Base-by-base conservation (phyloP, 2,888 invertebrate species). In the Sinopyrophorus schimmeli region DNA sequence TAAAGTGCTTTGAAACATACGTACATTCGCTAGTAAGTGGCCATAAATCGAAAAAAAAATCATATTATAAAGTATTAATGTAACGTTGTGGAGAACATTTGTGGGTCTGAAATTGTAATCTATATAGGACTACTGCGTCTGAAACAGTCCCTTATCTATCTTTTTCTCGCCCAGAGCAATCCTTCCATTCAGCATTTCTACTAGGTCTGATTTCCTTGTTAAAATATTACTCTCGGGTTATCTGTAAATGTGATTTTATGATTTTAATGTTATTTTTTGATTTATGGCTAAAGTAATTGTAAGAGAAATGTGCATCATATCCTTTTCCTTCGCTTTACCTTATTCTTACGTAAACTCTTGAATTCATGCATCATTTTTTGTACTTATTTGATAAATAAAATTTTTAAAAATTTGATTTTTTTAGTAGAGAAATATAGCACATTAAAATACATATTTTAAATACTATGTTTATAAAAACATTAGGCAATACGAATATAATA, bases 171-270 rank as follows among this genome's bases (percentile, higher is more conserved):
- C 49, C 46, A 43, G 47, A 47, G 54, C 54, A 40, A 47, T 53
- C 49, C 50, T 35, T 47, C 47, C 41, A 53, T 49, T 57, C 54
- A 57, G 54, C 53, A 39, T 54, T 53, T 57, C 46, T 54, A 23
- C 32, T 10, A 35, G 32, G 28, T 32, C 11, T 28, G 34, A 47
- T 40, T 48, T 44, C 38, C 41, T 47, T 39, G 55, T 52, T 60
- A 53, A 58, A 57, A 56, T 59, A 58, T 57, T 47, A 47, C 59
- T 51, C 11, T 40, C 35, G 48, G 55, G 55, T 53, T 59, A 56
- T 59, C 58, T 55, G 54, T 55, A 55, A 61, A 61, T 58, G 56
- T 42, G 55, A 54, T 56, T 60, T 60, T 58, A 57, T 59, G 58
- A 59, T 60, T 59, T 59, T 55, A 54, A 57, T 58, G 59, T 57